Evolutionary conservation across 2,797 vertebrate species (phyloP).

Genomic region (Micropoecilia bifurca): DNA sequence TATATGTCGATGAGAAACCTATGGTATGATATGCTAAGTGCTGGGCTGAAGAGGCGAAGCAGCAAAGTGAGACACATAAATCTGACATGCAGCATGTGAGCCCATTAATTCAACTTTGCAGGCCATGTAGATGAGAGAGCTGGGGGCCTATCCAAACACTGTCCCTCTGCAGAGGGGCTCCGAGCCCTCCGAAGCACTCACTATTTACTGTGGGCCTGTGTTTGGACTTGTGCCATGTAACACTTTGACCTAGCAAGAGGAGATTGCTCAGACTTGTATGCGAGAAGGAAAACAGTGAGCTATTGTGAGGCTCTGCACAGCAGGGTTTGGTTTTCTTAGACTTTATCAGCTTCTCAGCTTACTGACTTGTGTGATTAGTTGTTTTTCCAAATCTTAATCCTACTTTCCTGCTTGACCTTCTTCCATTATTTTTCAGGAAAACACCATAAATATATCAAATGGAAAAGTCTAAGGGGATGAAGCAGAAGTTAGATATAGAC

Average conservation of each 20-base stretch:
- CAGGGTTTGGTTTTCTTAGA: conserved; percentile 61
- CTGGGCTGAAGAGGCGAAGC: conserved; percentile 81
- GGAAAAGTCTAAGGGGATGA: not conserved
- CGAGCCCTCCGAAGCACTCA: conserved; percentile 61
- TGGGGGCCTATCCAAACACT: conserved; percentile 76
- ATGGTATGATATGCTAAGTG: conserved; percentile 72
- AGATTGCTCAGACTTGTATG: conserved; percentile 76
- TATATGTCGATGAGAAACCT: conserved; percentile 79
- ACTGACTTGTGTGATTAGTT: conserved; percentile 57
- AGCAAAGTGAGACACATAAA: conserved; percentile 86
- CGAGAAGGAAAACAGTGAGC: conserved; percentile 73
- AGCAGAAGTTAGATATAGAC: not conserved
- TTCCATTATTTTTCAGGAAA: conserved; percentile 29
- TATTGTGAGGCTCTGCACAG: conserved; percentile 75
- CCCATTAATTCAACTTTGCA: conserved; percentile 93
- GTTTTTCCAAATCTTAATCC: conserved; percentile 39
- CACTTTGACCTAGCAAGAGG: conserved; percentile 74
- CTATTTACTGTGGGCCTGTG: conserved; percentile 71
- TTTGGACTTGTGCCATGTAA: conserved; percentile 80
- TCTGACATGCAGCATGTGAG: conserved; percentile 89
- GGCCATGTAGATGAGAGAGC: conserved; percentile 85
- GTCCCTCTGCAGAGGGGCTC: conserved; percentile 63
- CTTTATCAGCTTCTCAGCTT: conserved; percentile 71
- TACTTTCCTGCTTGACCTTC: conserved; percentile 9
- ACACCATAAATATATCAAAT: conserved; percentile 8